Evolutionary conservation across 1,140 invertebrate species (phyloP).

Genomic region (Ceratosolen solmsi): DNA sequence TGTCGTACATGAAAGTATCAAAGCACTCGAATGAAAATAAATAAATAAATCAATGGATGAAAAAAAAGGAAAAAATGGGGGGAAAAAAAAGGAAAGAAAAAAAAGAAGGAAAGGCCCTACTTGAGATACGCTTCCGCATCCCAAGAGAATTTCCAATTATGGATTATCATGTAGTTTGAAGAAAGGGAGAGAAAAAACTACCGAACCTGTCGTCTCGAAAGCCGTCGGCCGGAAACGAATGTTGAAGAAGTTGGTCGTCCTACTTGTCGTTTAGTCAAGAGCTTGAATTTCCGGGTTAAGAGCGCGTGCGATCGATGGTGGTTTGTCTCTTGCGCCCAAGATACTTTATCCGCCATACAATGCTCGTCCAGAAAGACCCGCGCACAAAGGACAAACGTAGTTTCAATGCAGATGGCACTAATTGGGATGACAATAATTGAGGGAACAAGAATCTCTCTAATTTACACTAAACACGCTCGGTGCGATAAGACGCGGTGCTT

Average conservation of each 20-base stretch:
- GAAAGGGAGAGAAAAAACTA: not conserved
- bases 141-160: not conserved
- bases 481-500: no score
- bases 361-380: not conserved
- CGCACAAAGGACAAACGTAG: no score
- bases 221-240: conserved; percentile 29
- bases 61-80: no score
- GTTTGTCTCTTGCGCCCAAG: not conserved
- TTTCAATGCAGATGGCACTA: no score
- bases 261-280: not conserved
- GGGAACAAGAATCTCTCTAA: no score
- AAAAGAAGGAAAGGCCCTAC: not conserved
- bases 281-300: conserved; percentile 12
- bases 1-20: no score
- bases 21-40: no score
- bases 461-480: no score
- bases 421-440: no score
- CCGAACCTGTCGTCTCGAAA: not conserved
- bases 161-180: not conserved
- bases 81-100: no score
- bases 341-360: not conserved
- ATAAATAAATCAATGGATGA: no score
- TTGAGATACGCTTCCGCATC: not conserved
- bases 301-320: not conserved
- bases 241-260: conserved; percentile 26